Evolutionary conservation across 2,797 vertebrate genomes (phyloP).

Genomic region (Poeciliopsis turneri): DNA sequence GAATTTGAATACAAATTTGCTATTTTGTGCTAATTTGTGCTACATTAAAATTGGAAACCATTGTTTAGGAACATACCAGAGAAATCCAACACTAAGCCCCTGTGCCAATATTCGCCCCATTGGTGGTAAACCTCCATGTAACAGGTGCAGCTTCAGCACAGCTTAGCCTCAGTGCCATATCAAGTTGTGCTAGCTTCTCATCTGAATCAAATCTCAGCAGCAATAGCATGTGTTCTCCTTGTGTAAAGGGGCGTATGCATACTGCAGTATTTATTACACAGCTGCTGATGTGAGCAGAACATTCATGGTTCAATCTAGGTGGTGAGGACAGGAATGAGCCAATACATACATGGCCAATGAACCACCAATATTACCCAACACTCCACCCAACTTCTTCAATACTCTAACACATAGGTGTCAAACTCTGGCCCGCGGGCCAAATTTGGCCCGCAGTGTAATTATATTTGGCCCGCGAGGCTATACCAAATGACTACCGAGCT

Average conservation of each 20-base stretch:
- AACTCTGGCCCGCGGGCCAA: no score
- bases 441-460: no score
- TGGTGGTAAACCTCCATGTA: neutral
- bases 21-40: neutral
- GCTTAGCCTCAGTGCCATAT: neutral
- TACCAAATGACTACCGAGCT: no score
- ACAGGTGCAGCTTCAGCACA: neutral
- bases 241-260: neutral
- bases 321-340: neutral
- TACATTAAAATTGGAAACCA: neutral
- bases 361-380: neutral
- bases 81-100: neutral
- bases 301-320: neutral
- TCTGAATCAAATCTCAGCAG: neutral
- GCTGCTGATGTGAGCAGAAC: neutral
- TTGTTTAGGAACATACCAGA: neutral
- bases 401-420: neutral
- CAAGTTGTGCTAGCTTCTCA: neutral
- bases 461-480: no score
- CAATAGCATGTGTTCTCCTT: neutral
- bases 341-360: neutral
- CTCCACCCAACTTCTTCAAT: neutral
- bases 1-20: no score
- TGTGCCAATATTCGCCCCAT: neutral
- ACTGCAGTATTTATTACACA: neutral